Evolutionary conservation across 1,140 invertebrate species (phyloP).

Genomic region (Drosophila lacteicornis): DNA sequence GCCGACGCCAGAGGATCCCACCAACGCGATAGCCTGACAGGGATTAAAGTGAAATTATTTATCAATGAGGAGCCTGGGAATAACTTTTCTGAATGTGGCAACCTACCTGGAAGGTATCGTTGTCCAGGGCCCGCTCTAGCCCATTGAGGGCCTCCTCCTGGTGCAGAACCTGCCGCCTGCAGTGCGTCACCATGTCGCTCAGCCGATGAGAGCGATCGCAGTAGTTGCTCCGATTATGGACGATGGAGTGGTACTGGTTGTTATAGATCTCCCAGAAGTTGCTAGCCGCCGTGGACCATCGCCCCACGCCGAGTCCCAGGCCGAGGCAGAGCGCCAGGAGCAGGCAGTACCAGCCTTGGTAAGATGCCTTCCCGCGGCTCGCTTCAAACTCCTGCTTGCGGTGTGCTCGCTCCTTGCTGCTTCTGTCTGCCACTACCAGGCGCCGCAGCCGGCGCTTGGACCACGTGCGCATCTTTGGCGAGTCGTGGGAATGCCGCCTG

Average conservation of each 20-base stretch:
- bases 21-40: conserved; percentile 8
- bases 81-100: not conserved
- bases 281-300: not conserved
- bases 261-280: conserved; percentile 18
- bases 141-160: conserved; percentile 8
- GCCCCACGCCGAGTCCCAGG: not conserved
- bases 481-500: not conserved
- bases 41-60: not conserved
- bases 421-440: not conserved
- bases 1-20: conserved; percentile 24
- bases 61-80: too few relatives aligned
- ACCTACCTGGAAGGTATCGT: not conserved
- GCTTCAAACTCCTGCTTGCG: not conserved
- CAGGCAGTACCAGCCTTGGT: not conserved
- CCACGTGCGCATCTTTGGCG: conserved; percentile 1
- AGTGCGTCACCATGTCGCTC: not conserved
- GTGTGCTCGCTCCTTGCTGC: not conserved
- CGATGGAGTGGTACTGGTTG: conserved; percentile 27
- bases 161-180: conserved; percentile 3
- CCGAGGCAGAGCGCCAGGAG: not conserved
- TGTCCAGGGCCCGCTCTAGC: conserved; percentile 14
- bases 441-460: not conserved
- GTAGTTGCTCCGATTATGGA: conserved; percentile 17
- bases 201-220: conserved; percentile 7
- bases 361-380: not conserved